Evolutionary conservation across 2,888 invertebrate genomes (phyloP).

Genomic region (Lomographa bimaculata): DNA sequence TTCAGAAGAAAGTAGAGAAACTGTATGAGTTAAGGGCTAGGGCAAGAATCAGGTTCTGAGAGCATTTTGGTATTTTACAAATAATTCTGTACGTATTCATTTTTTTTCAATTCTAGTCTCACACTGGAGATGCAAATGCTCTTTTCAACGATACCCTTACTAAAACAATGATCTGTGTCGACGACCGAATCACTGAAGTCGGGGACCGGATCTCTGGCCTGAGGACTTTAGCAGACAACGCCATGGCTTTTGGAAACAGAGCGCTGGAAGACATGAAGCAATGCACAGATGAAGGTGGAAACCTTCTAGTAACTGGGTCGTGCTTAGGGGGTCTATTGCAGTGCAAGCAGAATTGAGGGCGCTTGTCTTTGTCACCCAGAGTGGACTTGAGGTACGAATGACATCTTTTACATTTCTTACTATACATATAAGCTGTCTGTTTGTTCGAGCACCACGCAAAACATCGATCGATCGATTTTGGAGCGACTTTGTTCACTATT

Average conservation of each 20-base stretch:
- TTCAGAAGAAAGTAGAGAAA: no score
- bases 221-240: slow-evolving; percentile 40
- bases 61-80: no score
- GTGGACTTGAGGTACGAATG: slow-evolving; percentile 57
- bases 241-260: slow-evolving; percentile 44
- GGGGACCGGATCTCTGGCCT: slow-evolving; percentile 46
- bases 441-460: no score
- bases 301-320: slow-evolving; percentile 49
- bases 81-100: no score
- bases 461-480: no score
- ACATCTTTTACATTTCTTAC: no score
- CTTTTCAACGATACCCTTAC: slow-evolving; percentile 51
- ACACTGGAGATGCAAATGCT: slow-evolving; percentile 46
- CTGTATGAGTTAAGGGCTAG: no score
- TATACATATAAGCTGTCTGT: no score
- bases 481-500: no score
- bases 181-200: slow-evolving; percentile 52
- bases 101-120: slow-evolving; percentile 51
- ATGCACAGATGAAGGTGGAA: slow-evolving; percentile 49
- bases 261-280: slow-evolving; percentile 56
- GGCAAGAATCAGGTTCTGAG: no score
- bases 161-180: slow-evolving; percentile 53
- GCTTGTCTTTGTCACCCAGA: slow-evolving; percentile 49
- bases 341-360: slow-evolving; percentile 57
- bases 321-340: slow-evolving; percentile 59